These are phyloP conservation scores for Mythimna albipuncta DNA, from an alignment of 2,888 invertebrate genomes.

Conservation along the genomic window DNA sequence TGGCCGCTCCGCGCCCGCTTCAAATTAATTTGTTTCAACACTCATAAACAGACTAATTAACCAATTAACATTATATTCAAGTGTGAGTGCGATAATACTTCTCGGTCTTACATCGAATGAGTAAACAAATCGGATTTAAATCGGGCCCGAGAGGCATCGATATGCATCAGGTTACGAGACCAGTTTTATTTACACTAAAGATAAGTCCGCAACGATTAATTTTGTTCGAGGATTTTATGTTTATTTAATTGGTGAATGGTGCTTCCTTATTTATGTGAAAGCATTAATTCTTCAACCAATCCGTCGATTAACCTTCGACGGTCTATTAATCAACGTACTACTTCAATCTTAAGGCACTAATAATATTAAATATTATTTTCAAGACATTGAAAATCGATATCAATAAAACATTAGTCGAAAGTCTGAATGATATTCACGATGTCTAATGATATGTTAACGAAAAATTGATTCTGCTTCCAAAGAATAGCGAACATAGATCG, in stretches of 20 bases:
- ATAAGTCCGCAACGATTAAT: slow-evolving; percentile 38
- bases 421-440: slow-evolving; percentile 35
- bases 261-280: slow-evolving; percentile 41
- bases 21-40: slow-evolving; percentile 80
- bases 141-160: slow-evolving; percentile 29
- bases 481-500: slow-evolving; percentile 27
- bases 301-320: slow-evolving; percentile 36
- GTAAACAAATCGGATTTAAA: slow-evolving; percentile 72
- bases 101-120: slow-evolving; percentile 64
- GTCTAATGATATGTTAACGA: slow-evolving; percentile 51
- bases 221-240: slow-evolving; percentile 36
- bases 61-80: slow-evolving; percentile 78
- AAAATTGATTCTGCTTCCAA: slow-evolving; percentile 32
- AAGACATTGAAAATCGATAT: slow-evolving; percentile 39
- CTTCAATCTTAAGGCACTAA: slow-evolving; percentile 35
- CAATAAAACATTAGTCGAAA: slow-evolving; percentile 40
- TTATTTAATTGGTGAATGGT: slow-evolving; percentile 40
- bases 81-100: slow-evolving; percentile 54
- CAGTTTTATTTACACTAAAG: slow-evolving; percentile 40
- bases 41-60: slow-evolving; percentile 80
- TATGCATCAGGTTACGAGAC: slow-evolving; percentile 32
- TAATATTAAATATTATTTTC: slow-evolving; percentile 37
- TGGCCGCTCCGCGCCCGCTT: slow-evolving; percentile 67
- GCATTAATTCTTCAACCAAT: slow-evolving; percentile 34
- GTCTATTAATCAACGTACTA: slow-evolving; percentile 39